Evolutionary conservation across 2,888 invertebrate species (phyloP), one percentile per base, ranked within the genome.

Genomic region (Apotomis turbidana): DNA sequence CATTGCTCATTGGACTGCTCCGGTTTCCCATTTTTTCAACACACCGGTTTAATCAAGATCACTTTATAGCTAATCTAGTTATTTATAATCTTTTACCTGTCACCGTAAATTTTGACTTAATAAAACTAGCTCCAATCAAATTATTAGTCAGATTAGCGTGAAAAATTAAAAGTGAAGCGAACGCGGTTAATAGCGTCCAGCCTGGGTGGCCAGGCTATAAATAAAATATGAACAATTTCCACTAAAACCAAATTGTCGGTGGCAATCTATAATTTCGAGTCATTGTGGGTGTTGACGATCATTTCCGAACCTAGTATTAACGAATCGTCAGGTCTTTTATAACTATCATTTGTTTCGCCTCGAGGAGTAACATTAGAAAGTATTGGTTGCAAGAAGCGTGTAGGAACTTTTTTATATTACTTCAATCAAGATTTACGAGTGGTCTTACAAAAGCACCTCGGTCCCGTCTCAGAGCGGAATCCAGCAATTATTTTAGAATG

Each of bases 351-450:
- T 87, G 84, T 86, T 87, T 87, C 80, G 91, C 92, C 89, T 79
- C 83, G 76, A 83, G 93, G 87, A 81, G 88, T 83, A 83, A 90
- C 91, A 91, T 93, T 93, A 93, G 93, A 93, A 93, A 93, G 93
- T 90, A 84, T 83, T 77, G 83, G 78, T 75, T 75, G 75, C 78
- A 78, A 79, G 75, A 83, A 79, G 81, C 83, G 83, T 77, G 78
- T 83, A 74, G 71, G 27, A 76, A 75, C 74, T 73, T 75, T 41
- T 83, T 83, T 83, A 85, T 83, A 78, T 83, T 82, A 81, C 83
- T 83, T 82, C 85, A 83, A 87, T 90, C 87, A 84, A 90, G 88
- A 91, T 90, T 90, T 91, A 90, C 87, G 85, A 82, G 84, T 83
- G 79, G 83, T 82, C 82, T 83, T 83, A 78, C 80, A 79, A 76